A percentile compares a stretch with the other conserved stretches of the same genome.
Evolutionary conservation across 2,888 invertebrate genomes (phyloP).

Genomic region (Troides aeacus): DNA sequence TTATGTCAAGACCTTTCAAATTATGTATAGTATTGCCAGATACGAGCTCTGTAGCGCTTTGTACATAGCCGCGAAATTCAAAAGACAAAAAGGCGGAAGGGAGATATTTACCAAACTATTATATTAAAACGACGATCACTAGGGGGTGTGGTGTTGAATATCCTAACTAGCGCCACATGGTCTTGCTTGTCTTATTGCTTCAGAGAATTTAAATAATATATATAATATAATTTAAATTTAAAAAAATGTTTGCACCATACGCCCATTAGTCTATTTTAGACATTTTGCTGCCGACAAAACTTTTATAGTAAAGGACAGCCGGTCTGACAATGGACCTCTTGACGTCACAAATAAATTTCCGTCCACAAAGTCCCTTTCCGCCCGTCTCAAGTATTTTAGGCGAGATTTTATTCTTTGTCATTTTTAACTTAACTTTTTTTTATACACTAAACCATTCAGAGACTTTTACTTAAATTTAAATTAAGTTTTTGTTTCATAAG

Average conservation of each 20-base stretch:
- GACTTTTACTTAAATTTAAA: neutral
- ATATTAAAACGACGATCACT: no score
- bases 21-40: no score
- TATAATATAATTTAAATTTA: neutral
- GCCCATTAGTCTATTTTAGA: neutral
- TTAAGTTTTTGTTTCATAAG: neutral
- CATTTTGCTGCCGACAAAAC: slow-evolving; percentile 4
- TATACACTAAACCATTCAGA: neutral
- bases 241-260: neutral
- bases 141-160: no score
- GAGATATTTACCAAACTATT: no score
- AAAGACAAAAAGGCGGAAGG: no score
- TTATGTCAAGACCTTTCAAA: no score
- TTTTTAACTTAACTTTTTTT: neutral
- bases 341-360: slow-evolving; percentile 6
- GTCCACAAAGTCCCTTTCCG: neutral
- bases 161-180: no score
- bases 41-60: no score
- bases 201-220: neutral
- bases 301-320: slow-evolving; percentile 4
- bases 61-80: no score
- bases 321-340: slow-evolving; percentile 1
- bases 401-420: neutral
- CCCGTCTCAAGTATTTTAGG: neutral
- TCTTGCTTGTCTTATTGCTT: no score